phyloP scores from a whole-genome alignment of 1,140 invertebrate genomes.

The Eumaeus atala region DNA sequence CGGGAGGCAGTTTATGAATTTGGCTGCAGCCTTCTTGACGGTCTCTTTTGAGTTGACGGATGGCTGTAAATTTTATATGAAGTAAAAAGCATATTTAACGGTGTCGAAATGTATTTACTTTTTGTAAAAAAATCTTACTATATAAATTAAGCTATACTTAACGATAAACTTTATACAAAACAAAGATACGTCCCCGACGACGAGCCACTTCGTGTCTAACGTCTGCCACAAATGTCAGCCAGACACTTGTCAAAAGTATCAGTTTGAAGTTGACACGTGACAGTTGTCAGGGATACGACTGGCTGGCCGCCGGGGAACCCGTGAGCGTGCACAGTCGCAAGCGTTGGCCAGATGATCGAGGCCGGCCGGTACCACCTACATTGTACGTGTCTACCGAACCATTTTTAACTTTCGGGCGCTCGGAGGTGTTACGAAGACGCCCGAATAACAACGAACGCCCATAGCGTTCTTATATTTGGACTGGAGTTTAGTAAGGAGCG shows the following conservation, averaged over 20 bases:
- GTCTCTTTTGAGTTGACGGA: too few species aligned
- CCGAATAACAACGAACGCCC: constrained; percentile 43
- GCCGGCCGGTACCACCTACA: constrained; percentile 58
- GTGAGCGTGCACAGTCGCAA: constrained; percentile 69
- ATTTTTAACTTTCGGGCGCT: constrained; percentile 46
- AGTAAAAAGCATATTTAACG: constrained; percentile 36
- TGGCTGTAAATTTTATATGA: neutral
- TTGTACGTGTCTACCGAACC: constrained; percentile 56
- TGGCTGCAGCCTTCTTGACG: too few species aligned
- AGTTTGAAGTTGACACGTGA: constrained; percentile 26
- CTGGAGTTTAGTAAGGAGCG: constrained; percentile 70
- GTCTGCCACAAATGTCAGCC: constrained; percentile 6
- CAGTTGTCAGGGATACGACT: constrained; percentile 41
- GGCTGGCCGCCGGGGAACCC: constrained; percentile 54
- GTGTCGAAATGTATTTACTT: constrained; percentile 73
- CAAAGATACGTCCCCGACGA: constrained; percentile 52
- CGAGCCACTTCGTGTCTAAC: constrained; percentile 50
- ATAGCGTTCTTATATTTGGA: constrained; percentile 31
- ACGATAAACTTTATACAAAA: constrained; percentile 69
- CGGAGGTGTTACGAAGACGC: constrained; percentile 32
- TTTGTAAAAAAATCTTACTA: constrained; percentile 61
- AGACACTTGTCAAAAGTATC: constrained; percentile 29
- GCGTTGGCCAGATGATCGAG: constrained; percentile 52
- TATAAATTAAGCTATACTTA: constrained; percentile 64
- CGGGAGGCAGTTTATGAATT: too few species aligned